Conservation (phyloP, 2,888 invertebrate species). For the Caenorhabditis sp. region DNA sequence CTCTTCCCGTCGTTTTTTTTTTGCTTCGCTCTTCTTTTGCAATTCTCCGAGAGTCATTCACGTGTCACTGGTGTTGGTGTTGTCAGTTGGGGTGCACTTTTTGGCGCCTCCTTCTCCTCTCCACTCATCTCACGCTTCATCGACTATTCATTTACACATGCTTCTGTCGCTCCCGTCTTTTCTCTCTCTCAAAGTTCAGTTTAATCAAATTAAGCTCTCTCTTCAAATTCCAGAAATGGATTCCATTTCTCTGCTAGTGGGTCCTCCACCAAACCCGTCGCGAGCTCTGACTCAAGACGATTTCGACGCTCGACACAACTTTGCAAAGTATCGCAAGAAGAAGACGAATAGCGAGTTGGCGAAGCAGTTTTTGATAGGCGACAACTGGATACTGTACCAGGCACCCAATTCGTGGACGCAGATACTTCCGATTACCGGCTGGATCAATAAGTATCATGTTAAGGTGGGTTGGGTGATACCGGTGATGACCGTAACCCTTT, state of each 20-base stretch:
- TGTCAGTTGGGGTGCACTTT: not conserved
- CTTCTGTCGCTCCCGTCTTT: too few relatives aligned
- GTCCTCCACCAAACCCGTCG: slow-evolving; percentile 60
- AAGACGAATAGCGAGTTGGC: slow-evolving; percentile 59
- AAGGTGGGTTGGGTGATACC: slow-evolving; percentile 53
- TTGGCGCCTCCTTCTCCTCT: too few relatives aligned
- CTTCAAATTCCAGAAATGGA: slow-evolving; percentile 45
- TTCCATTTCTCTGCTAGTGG: slow-evolving; percentile 66
- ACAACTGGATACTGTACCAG: slow-evolving; percentile 60
- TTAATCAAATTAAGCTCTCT: too few relatives aligned
- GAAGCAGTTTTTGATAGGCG: slow-evolving; percentile 50
- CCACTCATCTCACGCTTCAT: too few relatives aligned
- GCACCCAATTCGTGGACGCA: slow-evolving; percentile 59
- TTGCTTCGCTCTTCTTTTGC: not conserved
- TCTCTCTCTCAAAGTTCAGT: too few relatives aligned
- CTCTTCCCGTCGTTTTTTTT: too few relatives aligned
- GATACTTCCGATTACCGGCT: slow-evolving; percentile 49
- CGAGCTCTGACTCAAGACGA: slow-evolving; percentile 67
- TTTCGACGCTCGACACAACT: slow-evolving; percentile 67
- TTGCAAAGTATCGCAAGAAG: slow-evolving; percentile 65
- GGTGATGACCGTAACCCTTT: too few relatives aligned
- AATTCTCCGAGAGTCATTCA: not conserved
- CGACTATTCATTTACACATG: too few relatives aligned
- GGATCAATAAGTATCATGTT: slow-evolving; percentile 64
- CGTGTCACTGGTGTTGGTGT: not conserved